Base-by-base conservation (phyloP, 2,888 invertebrate genomes). In the Netelia inedita region DNA sequence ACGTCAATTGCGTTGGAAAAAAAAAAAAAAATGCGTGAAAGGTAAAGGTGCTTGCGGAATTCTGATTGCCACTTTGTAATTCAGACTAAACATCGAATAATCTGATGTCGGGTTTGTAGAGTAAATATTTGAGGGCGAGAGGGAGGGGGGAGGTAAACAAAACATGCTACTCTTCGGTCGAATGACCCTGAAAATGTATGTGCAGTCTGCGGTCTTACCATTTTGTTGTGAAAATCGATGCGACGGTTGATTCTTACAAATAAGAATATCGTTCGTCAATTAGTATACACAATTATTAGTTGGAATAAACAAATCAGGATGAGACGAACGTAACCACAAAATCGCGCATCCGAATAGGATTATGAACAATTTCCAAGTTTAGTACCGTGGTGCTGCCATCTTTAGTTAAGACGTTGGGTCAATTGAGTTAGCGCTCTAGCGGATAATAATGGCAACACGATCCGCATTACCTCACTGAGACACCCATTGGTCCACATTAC, bases 91-190 rank as follows among this genome's bases (percentile, higher is more conserved):
- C 35, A 76, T 46, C 19, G n/a, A 6, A 46, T 35, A 43, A 35
- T 76, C 19, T 55, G 57, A 16, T 19, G 72, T 50, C 19, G 14
- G 21, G n/a, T 57, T 72, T 35, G 16, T 35, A 66, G 43, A 2
- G 57, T 72, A 82, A 82, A 78, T 71, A 66, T n/a, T 28, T 28
- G 41, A 41, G 46, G 10, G n/a, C n/a, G n/a, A n/a, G n/a, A n/a
- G n/a, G n/a, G n/a, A n/a, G 21, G 16, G 50, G 63, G 19, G 59
- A 78, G 72, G 78, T 82, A 78, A 82, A 82, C 82, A 82, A 82
- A 78, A 72, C 59, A 72, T 46, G 61, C 23, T 21, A 57, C 72
- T 28, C 1, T 19, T 68, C 53, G 16, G 19, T 35, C 73, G 66
- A 74, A 11, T 41, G 41, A 19, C 23, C n/a, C 0, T 14, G 50